These are phyloP conservation scores for Noctua comes DNA, from an alignment of 2,888 invertebrate genomes.

Conservation along the genomic window DNA sequence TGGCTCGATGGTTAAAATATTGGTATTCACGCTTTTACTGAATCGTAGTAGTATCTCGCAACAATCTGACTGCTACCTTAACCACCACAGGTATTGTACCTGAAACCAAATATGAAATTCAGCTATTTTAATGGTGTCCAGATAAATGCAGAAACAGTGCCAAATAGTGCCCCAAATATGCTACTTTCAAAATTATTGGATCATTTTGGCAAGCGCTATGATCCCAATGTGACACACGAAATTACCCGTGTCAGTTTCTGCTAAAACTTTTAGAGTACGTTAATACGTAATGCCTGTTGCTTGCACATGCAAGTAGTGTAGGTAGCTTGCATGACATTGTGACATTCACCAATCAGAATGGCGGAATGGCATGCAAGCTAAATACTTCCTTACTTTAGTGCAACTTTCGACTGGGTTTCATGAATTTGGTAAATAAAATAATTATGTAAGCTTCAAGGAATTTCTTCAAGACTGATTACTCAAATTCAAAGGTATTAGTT, in stretches of 20 bases:
- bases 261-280: constrained; percentile 2
- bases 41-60: not conserved
- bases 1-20: too few species aligned
- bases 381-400: too few species aligned
- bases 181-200: not conserved
- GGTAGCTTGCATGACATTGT: not conserved
- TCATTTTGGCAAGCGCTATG: not conserved
- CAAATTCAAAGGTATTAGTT: not conserved
- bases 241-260: not conserved
- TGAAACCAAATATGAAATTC: not conserved
- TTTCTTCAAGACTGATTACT: not conserved
- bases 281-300: not conserved
- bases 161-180: not conserved
- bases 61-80: not conserved
- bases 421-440: not conserved
- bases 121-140: not conserved
- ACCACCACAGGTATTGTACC: not conserved
- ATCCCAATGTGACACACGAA: not conserved
- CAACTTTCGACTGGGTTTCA: not conserved
- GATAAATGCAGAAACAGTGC: not conserved
- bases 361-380: not conserved
- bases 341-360: not conserved
- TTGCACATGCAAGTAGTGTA: not conserved
- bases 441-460: not conserved
- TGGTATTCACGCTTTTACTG: not conserved